Evolutionary conservation across 2,113 vertebrate genomes (phyloP).

Genomic region (Perognathus longimembris): DNA sequence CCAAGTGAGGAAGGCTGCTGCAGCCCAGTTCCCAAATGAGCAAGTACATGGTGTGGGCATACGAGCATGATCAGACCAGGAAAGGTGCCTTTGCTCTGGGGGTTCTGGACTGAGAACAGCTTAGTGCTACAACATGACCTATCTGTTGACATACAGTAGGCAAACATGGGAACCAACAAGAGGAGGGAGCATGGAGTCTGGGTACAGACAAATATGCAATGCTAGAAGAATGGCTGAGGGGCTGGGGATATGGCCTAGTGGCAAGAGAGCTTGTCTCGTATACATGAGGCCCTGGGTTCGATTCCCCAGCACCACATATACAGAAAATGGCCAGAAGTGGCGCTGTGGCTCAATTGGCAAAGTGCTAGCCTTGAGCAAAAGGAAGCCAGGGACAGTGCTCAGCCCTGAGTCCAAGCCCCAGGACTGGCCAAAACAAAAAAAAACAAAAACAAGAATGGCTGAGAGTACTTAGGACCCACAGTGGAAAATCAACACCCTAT

Average conservation of each 20-base stretch:
- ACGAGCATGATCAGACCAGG: not conserved
- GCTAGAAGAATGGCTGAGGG: not conserved
- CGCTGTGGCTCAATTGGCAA: no score
- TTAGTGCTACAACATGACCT: not conserved
- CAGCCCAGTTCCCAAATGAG: not conserved
- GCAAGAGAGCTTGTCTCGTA: no score
- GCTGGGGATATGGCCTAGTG: no score
- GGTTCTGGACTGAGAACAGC: not conserved
- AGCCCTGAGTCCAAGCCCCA: no score
- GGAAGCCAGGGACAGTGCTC: no score
- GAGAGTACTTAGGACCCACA: not conserved
- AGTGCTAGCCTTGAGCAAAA: no score
- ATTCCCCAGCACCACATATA: no score
- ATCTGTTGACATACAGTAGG: not conserved
- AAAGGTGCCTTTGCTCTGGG: not conserved
- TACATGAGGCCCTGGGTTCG: no score
- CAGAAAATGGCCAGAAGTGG: no score
- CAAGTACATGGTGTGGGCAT: rapidly evolving
- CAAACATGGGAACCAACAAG: not conserved
- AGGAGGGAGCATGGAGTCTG: rapidly evolving
- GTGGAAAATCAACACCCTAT: not conserved
- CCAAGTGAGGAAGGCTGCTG: not conserved
- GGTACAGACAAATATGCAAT: not conserved
- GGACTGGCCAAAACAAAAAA: no score
- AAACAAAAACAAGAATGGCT: no score